Percentiles rank a stretch among this genome's conserved stretches.
Evolutionary conservation across 2,113 vertebrate species (phyloP).

Genomic region (Artemisiospiza belli): DNA sequence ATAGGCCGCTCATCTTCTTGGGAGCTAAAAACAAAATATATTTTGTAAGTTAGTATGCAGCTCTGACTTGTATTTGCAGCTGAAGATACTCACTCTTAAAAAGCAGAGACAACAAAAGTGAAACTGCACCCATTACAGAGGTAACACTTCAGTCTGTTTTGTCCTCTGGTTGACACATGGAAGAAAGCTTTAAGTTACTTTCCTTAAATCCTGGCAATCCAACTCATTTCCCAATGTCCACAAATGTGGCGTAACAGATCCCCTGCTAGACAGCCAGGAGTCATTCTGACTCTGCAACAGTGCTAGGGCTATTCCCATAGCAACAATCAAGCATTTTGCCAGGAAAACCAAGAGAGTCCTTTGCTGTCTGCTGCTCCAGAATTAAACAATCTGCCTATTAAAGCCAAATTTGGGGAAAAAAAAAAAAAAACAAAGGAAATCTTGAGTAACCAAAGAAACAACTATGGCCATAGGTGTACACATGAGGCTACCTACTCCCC

Average conservation of each 20-base stretch:
- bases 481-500: background rate
- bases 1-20: slow-evolving; percentile 88
- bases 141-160: background rate
- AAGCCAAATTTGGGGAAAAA: background rate
- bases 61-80: background rate
- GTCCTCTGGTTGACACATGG: background rate
- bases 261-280: background rate
- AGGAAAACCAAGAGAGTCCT: background rate
- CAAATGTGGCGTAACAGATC: background rate
- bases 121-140: background rate
- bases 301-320: slow-evolving; percentile 15
- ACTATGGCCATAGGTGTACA: accelerated
- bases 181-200: background rate
- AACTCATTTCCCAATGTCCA: background rate
- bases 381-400: background rate
- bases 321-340: background rate
- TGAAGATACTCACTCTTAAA: background rate
- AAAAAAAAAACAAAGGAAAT: background rate
- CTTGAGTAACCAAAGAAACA: background rate
- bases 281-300: background rate
- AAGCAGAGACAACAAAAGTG: background rate
- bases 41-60: slow-evolving; percentile 42
- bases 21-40: slow-evolving; percentile 76
- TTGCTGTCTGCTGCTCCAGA: background rate
- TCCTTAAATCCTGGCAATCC: slow-evolving; percentile 3